Evolutionary conservation across 1,140 invertebrate genomes (phyloP).

Genomic region (Cotesia vestalis): DNA sequence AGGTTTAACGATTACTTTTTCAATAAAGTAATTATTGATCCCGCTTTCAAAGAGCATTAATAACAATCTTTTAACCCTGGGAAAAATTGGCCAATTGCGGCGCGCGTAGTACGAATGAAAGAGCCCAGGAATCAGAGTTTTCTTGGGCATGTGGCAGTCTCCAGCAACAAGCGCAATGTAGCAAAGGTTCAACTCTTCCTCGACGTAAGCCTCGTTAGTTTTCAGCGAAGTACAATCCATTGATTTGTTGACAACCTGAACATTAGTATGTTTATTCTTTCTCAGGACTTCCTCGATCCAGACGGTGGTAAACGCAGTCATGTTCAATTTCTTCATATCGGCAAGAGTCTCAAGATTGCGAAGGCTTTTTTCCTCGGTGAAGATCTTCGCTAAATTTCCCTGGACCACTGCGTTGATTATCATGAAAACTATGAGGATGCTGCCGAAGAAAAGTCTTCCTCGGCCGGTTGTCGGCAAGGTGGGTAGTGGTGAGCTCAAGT

Average conservation of each 20-base stretch:
- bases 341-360: neutral
- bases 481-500: neutral
- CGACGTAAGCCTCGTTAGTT: neutral
- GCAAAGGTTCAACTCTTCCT: neutral
- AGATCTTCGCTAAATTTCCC: constrained; percentile 2
- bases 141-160: neutral
- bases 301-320: neutral
- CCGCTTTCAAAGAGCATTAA: neutral
- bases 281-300: neutral
- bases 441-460: neutral
- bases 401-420: neutral
- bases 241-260: neutral
- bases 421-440: neutral
- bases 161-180: neutral
- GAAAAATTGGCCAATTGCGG: neutral
- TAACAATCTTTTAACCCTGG: neutral
- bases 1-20: neutral
- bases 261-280: neutral
- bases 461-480: neutral
- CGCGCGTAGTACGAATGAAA: neutral
- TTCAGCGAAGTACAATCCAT: no score
- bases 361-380: neutral
- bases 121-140: neutral
- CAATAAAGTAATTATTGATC: neutral
- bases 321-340: neutral